Conservation (phyloP, 2,888 invertebrate species). For the Eristalis tenax region DNA sequence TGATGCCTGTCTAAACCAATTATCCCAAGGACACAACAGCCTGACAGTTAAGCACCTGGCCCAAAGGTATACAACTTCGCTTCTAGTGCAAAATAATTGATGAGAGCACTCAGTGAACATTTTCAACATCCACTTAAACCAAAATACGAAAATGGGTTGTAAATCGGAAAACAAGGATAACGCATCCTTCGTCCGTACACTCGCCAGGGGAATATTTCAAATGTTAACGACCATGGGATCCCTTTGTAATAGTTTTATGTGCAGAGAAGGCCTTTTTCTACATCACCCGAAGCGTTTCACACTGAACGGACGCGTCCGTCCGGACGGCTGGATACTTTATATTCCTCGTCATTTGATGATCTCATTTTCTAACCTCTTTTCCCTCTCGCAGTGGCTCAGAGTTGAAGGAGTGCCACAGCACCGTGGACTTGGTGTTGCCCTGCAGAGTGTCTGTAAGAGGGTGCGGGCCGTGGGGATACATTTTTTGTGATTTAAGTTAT, state of each 20-base stretch:
- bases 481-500: slow-evolving; percentile 25
- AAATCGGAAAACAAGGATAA: slow-evolving; percentile 44
- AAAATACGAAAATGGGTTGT: slow-evolving; percentile 45
- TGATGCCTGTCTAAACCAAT: slow-evolving; percentile 54
- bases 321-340: slow-evolving; percentile 1
- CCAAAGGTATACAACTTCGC: slow-evolving; percentile 24
- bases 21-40: slow-evolving; percentile 28
- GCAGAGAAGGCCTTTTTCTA: slow-evolving; percentile 39
- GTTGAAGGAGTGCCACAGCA: neutral
- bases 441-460: neutral
- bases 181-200: slow-evolving; percentile 15
- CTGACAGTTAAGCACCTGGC: slow-evolving; percentile 54
- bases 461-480: neutral
- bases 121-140: slow-evolving; percentile 44
- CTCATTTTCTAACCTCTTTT: neutral
- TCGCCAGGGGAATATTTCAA: slow-evolving; percentile 30
- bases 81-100: slow-evolving; percentile 56
- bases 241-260: slow-evolving; percentile 54
- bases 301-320: neutral
- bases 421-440: neutral
- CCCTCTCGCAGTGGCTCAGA: slow-evolving; percentile 14
- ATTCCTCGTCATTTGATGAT: slow-evolving; percentile 20
- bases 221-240: slow-evolving; percentile 50
- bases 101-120: slow-evolving; percentile 66
- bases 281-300: slow-evolving; percentile 14